Base-by-base conservation (phyloP, 2,888 invertebrate species). In the Ligdia adustata region DNA sequence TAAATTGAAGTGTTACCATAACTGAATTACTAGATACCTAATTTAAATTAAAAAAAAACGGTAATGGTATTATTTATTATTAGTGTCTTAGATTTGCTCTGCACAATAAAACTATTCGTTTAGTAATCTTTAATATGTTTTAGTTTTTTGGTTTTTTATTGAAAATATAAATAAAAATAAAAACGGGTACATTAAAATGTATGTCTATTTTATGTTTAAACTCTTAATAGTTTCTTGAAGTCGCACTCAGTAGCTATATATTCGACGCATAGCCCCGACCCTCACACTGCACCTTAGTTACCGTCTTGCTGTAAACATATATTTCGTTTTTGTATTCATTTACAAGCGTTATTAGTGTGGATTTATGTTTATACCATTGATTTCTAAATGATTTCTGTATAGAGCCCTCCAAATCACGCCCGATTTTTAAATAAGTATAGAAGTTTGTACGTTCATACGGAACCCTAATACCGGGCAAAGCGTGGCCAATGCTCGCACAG, bases 211-310 rank as follows among this genome's bases (percentile, higher is more conserved):
- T 40, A 20, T 43, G 11, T 40, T 29, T 48, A 15, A 18, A 26
- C 7, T 39, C 11, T 53, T 33, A 22, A 29, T 34, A 2, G 29
- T 6, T 34, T 41, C 58, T n/a, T n/a, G n/a, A 74, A 75, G 74
- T 76, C 78, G 69, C 69, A 68, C 69, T 75, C 62, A 53, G 52
- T 54, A 54, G n/a, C n/a, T n/a, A 54, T 44, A 61, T 81, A 79
- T 82, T 87, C 81, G 87, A 85, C 85, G 67, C 77, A 64, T 81
- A 82, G 79, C 74, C 63, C 50, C 47, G 55, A 60, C 60, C 66
- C 87, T 87, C 88, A 87, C 88, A 84, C 75, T 88, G 90, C 90
- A 89, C 90, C 65, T 85, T 90, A 90, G 90, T 89, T 75, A 79
- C 86, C 87, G 86, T 89, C 88, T 86, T 90, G 86, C 80, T 88